Percentiles rank a stretch among this genome's conserved stretches.
phyloP scores from a whole-genome alignment of 1,140 invertebrate genomes.

The Argopecten irradians region DNA sequence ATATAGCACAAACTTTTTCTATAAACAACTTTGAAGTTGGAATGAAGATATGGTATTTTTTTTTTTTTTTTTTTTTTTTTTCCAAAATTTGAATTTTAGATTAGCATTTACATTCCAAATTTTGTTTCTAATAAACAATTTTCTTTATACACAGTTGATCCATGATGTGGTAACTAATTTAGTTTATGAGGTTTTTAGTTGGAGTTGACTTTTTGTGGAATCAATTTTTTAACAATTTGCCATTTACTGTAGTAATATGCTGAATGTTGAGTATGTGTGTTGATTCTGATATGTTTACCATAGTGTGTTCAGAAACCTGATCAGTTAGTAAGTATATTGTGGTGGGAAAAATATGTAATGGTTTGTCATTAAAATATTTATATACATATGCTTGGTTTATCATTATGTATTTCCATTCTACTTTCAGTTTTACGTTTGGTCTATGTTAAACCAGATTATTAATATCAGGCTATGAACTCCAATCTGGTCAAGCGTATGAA shows the following conservation, averaged over 20 bases:
- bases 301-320: background rate
- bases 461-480: no score
- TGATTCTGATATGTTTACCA: background rate
- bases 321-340: background rate
- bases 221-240: background rate
- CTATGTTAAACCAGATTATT: no score
- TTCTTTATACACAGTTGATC: slow-evolving; percentile 16
- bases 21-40: no score
- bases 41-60: no score
- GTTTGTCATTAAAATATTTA: background rate
- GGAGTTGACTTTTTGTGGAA: background rate
- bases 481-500: no score
- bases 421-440: no score
- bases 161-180: background rate
- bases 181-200: background rate
- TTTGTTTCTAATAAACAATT: background rate
- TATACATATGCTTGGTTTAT: background rate
- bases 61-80: no score
- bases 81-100: no score
- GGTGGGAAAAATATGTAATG: background rate
- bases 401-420: no score
- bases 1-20: no score
- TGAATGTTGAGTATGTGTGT: background rate
- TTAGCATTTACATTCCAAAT: no score
- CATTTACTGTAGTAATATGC: background rate